phyloP scores from a whole-genome alignment of 2,888 invertebrate genomes.

The Auanema freiburgensis region DNA sequence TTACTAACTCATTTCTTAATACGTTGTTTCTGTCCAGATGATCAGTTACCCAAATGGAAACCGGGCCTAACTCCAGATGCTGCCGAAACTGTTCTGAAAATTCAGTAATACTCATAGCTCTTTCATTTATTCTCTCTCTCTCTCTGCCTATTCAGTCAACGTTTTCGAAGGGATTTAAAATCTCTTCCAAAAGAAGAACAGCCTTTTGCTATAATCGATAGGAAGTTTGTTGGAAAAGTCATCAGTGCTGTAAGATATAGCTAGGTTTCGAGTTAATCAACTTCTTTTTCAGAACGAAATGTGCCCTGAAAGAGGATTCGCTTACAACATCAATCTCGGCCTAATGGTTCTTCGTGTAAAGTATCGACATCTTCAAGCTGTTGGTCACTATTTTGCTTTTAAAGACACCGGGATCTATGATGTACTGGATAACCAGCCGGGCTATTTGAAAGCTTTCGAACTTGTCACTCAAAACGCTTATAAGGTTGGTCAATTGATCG shows the following conservation, averaged over 20 bases:
- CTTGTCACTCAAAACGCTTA: constrained; percentile 11
- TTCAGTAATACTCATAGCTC: no score
- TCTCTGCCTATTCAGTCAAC: constrained; percentile 8
- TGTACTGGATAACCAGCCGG: neutral
- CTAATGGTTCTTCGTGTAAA: constrained; percentile 6
- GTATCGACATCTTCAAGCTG: constrained; percentile 7
- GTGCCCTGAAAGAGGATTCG: constrained; percentile 12
- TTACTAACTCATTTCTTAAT: no score
- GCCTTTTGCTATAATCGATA: constrained; percentile 18
- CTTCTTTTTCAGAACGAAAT: constrained; percentile 9
- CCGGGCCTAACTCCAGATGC: no score
- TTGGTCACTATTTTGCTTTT: neutral
- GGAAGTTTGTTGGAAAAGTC: constrained; percentile 14
- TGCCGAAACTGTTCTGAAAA: no score
- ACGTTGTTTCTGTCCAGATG: no score
- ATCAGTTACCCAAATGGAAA: no score
- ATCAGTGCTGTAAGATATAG: constrained; percentile 3
- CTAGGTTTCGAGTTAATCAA: neutral
- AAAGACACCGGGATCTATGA: constrained; percentile 5
- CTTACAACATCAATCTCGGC: constrained; percentile 8
- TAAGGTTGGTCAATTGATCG: neutral
- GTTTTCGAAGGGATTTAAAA: constrained; percentile 9
- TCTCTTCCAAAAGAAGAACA: constrained; percentile 13
- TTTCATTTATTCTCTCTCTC: no score
- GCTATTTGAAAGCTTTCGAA: constrained; percentile 11